phyloP scores from a whole-genome alignment of 1,140 invertebrate species.

The Calephelis nemesis region DNA sequence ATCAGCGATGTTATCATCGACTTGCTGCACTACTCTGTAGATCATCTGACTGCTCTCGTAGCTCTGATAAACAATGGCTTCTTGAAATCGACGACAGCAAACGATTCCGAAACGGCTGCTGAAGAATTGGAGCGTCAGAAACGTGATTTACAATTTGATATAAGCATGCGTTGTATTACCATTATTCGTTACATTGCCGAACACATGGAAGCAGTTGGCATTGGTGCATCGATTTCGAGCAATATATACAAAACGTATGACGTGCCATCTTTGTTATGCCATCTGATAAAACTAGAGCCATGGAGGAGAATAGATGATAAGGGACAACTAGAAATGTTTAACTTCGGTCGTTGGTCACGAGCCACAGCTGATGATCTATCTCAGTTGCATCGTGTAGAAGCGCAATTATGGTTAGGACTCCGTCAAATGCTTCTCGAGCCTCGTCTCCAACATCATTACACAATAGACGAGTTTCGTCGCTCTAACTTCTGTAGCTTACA shows the following conservation, averaged over 20 bases:
- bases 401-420: conserved; percentile 86
- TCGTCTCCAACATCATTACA: conserved; percentile 82
- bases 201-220: conserved; percentile 79
- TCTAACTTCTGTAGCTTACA: conserved; percentile 82
- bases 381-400: conserved; percentile 83
- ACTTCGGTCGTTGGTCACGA: conserved; percentile 83
- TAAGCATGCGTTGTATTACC: conserved; percentile 85
- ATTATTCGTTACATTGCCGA: conserved; percentile 82
- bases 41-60: conserved; percentile 79
- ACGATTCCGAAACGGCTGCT: conserved; percentile 68
- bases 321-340: conserved; percentile 77
- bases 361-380: conserved; percentile 72
- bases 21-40: conserved; percentile 86
- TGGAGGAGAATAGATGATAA: conserved; percentile 83
- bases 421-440: conserved; percentile 84
- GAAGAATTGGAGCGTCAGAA: conserved; percentile 84
- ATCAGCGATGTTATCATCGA: conserved; percentile 85
- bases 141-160: conserved; percentile 84
- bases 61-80: conserved; percentile 72
- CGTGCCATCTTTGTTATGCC: conserved; percentile 85
- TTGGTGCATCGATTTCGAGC: conserved; percentile 80
- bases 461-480: conserved; percentile 84
- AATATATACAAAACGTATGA: conserved; percentile 85
- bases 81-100: conserved; percentile 54
- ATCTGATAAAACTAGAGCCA: conserved; percentile 83